Conservation (phyloP, 2,888 invertebrate genomes). For the Sarcophaga subvicina region DNA sequence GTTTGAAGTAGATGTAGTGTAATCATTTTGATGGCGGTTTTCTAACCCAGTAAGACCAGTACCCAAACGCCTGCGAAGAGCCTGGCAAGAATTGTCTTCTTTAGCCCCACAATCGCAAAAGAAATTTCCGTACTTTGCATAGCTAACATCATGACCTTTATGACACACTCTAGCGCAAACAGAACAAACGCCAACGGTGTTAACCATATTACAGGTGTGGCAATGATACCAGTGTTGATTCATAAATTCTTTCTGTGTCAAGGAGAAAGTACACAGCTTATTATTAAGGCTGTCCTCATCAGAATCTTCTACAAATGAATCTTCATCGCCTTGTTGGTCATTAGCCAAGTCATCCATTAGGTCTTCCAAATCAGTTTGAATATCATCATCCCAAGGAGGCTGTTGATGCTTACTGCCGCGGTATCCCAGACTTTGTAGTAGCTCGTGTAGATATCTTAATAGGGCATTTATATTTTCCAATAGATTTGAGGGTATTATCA, state of each 20-base stretch:
- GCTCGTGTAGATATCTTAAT: conserved; percentile 92
- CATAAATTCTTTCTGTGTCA: conserved; percentile 98
- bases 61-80: conserved; percentile 79
- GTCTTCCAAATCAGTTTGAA: conserved; percentile 88
- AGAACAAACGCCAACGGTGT: conserved; percentile 98
- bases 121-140: conserved; percentile 99
- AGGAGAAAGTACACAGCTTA: conserved; percentile 97
- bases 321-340: conserved; percentile 90
- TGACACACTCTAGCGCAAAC: conserved; percentile 99
- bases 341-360: conserved; percentile 95
- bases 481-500: conserved; percentile 79
- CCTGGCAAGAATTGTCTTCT: conserved; percentile 91
- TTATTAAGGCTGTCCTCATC: conserved; percentile 81
- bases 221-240: conserved; percentile 99
- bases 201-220: conserved; percentile 99
- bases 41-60: conserved; percentile 63
- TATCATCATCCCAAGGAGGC: conserved; percentile 90
- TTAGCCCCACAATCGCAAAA: conserved; percentile 99
- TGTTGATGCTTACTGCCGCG: conserved; percentile 83
- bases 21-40: conserved; percentile 65
- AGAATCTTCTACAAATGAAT: conserved; percentile 91
- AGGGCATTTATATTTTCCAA: conserved; percentile 92
- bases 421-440: conserved; percentile 79
- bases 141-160: conserved; percentile 97
- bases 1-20: conserved; percentile 23